Conservation (phyloP, 2,888 invertebrate species). For the Acholoe squamosa region DNA sequence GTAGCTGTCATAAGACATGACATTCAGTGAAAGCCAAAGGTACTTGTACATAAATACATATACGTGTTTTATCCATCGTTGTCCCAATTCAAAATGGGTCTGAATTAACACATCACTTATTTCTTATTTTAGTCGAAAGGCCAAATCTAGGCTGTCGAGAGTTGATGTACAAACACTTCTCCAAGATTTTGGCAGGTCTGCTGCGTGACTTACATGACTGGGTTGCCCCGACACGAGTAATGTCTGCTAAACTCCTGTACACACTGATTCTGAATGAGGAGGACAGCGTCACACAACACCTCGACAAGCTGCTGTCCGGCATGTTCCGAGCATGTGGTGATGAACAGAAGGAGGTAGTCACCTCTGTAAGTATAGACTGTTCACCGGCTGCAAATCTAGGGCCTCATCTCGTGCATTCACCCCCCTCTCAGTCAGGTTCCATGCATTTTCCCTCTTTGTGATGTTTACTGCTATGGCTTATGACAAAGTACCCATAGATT, state of each 20-base stretch:
- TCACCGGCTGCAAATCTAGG: no score
- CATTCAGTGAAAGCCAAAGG: no score
- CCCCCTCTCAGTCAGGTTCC: no score
- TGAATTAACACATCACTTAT: background rate
- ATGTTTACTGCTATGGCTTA: no score
- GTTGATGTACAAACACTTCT: constrained; percentile 89
- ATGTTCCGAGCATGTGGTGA: constrained; percentile 88
- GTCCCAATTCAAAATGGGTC: background rate
- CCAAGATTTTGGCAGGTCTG: constrained; percentile 88
- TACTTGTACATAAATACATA: no score
- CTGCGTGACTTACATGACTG: constrained; percentile 90
- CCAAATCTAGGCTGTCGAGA: constrained; percentile 94
- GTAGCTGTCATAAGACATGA: no score
- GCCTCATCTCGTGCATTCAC: no score
- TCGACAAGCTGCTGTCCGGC: constrained; percentile 86
- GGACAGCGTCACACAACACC: constrained; percentile 87
- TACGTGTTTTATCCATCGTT: background rate
- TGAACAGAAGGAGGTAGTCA: constrained; percentile 86
- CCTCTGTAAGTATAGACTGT: constrained; percentile 83
- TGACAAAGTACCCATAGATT: no score
- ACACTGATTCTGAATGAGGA: constrained; percentile 90
- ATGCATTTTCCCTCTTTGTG: no score
- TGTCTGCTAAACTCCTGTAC: constrained; percentile 90
- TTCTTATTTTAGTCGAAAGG: constrained; percentile 86
- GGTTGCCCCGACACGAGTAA: constrained; percentile 88